Percentiles rank a stretch among this genome's conserved stretches.
Conservation (phyloP, 2,797 vertebrate genomes). For the Phoeniculus purpureus region DNA sequence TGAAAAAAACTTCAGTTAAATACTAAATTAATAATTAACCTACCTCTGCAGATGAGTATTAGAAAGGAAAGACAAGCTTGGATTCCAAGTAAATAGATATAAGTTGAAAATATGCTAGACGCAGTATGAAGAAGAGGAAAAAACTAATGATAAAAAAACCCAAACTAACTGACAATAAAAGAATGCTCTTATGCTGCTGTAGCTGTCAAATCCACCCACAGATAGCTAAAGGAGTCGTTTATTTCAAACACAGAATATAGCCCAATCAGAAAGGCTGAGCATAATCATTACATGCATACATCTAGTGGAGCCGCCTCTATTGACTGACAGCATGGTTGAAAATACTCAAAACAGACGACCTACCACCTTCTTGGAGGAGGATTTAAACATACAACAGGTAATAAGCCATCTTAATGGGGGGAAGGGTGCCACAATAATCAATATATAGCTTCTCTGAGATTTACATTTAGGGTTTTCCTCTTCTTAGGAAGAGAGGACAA, state of each 20-base stretch:
- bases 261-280: not conserved
- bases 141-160: not conserved
- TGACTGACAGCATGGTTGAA: not conserved
- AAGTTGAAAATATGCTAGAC: not conserved
- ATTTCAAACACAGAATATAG: not conserved
- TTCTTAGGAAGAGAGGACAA: not conserved
- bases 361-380: not conserved
- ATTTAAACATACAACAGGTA: not conserved
- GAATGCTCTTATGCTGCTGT: not conserved
- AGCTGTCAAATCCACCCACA: not conserved
- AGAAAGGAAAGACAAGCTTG: not conserved
- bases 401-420: not conserved
- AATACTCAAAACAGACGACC: not conserved
- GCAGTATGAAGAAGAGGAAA: not conserved
- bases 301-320: not conserved
- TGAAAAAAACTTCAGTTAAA: not conserved
- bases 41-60: not conserved
- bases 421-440: not conserved
- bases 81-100: not conserved
- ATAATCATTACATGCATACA: not conserved
- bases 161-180: not conserved
- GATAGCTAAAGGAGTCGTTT: not conserved
- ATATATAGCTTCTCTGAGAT: not conserved
- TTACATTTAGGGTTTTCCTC: conserved; percentile 1
- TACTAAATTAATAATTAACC: not conserved